Percentiles rank a stretch among this genome's conserved stretches.
Conservation (phyloP, 35 echinoderm and acorn worm species). For the Acanthaster planci region DNA sequence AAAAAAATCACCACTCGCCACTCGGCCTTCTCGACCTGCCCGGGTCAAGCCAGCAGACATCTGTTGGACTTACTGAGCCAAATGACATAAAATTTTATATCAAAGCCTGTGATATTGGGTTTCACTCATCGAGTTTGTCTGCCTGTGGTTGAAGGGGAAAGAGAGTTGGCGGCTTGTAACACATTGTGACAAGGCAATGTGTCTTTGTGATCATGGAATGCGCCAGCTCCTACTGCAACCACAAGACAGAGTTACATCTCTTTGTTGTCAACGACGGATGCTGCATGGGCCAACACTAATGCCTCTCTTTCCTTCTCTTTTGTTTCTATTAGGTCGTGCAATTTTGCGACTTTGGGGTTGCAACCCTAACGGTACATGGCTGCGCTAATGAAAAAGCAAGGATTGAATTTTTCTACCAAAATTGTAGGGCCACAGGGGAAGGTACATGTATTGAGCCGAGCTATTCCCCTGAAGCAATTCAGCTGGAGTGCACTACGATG, state of each 20-base stretch:
- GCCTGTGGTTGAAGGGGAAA: neutral
- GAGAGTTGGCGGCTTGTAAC: neutral
- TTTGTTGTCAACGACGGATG: neutral
- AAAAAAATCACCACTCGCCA: no score
- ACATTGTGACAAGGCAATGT: neutral
- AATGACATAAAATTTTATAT: constrained; percentile 27
- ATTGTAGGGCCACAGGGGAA: no score
- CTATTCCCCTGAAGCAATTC: no score
- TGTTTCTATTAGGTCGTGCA: no score
- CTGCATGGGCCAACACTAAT: neutral
- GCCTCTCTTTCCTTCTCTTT: no score
- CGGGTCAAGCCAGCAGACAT: neutral
- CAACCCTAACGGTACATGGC: no score
- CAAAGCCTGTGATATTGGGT: constrained; percentile 15
- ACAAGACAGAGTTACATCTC: neutral
- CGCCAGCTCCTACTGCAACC: neutral
- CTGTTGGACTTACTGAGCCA: neutral
- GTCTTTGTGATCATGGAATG: constrained; percentile 12
- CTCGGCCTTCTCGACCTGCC: neutral
- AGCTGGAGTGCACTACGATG: no score
- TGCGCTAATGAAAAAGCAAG: no score
- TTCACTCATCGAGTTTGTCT: neutral
- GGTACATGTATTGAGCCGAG: no score
- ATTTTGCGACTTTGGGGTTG: no score
- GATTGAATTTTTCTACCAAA: no score